These are phyloP conservation scores for Onychomys leucogaster DNA, from an alignment of 2,797 vertebrate species.

Conservation along the genomic window DNA sequence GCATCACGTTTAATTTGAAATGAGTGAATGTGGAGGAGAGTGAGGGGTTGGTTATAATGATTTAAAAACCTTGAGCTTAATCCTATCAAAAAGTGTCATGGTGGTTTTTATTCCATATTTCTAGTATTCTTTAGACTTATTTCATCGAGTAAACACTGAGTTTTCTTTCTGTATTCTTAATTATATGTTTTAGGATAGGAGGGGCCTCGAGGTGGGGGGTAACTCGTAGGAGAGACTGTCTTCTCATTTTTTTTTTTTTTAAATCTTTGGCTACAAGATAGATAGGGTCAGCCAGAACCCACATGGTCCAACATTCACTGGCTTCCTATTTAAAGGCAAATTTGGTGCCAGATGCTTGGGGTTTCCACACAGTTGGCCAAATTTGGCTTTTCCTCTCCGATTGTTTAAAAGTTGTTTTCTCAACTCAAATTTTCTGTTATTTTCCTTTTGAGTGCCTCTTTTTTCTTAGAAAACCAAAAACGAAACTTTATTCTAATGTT, in stretches of 20 bases:
- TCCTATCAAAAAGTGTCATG: background rate
- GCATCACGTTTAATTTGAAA: constrained; percentile 28
- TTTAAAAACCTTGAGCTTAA: background rate
- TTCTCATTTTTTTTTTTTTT: background rate
- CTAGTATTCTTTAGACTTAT: background rate
- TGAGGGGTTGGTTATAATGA: background rate
- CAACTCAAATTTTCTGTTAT: background rate
- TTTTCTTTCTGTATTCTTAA: constrained; percentile 19
- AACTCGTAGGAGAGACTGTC: background rate
- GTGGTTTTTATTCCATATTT: constrained; percentile 6
- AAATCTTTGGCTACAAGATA: constrained; percentile 8
- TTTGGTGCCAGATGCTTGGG: constrained; percentile 29
- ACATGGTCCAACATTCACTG: constrained; percentile 18
- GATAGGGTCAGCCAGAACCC: constrained; percentile 40
- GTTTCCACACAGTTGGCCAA: constrained; percentile 7
- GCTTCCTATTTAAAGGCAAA: constrained; percentile 26
- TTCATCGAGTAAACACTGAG: background rate
- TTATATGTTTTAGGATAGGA: constrained; percentile 21
- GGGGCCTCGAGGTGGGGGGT: background rate
- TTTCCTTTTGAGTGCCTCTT: background rate
- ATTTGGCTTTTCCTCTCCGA: constrained; percentile 10
- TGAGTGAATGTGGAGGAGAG: background rate
- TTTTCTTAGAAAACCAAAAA: background rate
- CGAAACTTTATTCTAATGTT: constrained; percentile 42
- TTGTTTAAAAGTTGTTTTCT: constrained; percentile 62